A percentile compares a stretch with the other conserved stretches of the same genome.
phyloP scores from a whole-genome alignment of 2,113 vertebrate genomes.

The Tenebrosternarchus preto region DNA sequence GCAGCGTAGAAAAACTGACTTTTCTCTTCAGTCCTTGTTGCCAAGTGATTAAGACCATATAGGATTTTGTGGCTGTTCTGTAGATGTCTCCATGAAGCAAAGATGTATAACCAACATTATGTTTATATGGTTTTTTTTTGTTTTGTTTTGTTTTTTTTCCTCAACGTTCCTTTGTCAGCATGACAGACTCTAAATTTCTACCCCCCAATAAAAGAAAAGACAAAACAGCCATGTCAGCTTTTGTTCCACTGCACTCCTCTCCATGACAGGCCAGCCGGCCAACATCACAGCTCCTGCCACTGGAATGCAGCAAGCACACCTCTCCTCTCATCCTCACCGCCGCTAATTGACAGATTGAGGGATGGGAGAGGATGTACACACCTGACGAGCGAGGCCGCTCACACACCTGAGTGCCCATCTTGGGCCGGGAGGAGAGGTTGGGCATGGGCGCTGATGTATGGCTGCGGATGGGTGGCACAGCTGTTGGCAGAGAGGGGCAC shows the following conservation, averaged over 20 bases:
- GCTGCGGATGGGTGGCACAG: conserved; percentile 71
- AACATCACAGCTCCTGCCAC: conserved; percentile 29
- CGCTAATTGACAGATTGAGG: conserved; percentile 61
- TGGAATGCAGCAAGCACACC: conserved; percentile 35
- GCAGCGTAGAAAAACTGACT: not conserved
- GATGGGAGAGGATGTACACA: conserved; percentile 56
- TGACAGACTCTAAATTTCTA: conserved; percentile 39
- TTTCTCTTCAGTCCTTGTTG: not conserved
- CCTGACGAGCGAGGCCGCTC: conserved; percentile 51
- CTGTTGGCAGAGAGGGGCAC: conserved; percentile 69
- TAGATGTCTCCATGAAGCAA: not conserved
- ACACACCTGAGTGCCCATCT: conserved; percentile 55
- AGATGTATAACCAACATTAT: not conserved
- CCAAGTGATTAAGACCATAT: not conserved
- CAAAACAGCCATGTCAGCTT: conserved; percentile 53
- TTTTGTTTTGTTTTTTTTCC: conserved; percentile 2
- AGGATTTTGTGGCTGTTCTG: not conserved
- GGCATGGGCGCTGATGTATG: conserved; percentile 72
- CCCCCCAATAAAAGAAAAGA: conserved; percentile 40
- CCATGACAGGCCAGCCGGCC: conserved; percentile 48
- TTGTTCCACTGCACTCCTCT: conserved; percentile 38
- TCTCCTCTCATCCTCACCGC: conserved; percentile 16
- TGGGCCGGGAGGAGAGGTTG: conserved; percentile 30
- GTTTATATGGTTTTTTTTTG: conserved; percentile 15
- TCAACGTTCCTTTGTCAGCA: conserved; percentile 39